Evolutionary conservation across 2,888 invertebrate species (phyloP), one percentile per base, ranked within the genome.

Genomic region (Pediacus dermestoides): DNA sequence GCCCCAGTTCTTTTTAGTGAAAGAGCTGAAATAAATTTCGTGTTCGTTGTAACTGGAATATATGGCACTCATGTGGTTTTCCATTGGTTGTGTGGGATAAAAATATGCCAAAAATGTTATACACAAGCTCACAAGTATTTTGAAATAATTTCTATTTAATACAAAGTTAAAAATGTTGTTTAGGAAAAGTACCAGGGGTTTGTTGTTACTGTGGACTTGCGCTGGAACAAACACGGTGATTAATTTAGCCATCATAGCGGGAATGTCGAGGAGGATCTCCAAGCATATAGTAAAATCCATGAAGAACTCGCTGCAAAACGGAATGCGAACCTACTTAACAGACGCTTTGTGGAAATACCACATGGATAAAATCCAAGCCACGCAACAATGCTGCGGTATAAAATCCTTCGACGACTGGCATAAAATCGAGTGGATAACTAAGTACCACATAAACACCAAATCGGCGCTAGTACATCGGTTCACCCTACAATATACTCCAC

Each of bases 351-450:
- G 79, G 77, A 80, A 79, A 55, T 65, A 63, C 12, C 66, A 74
- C 2, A 66, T 78, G 46, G 78, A 80, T 53, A 72, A 67, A 6
- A 73, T 80, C 68, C 79, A 80, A 69, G 74, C 64, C 28, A 53
- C 54, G 25, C 54, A 77, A 39, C 70, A 74, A 51, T 80, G 78
- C 52, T 80, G 78, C 49, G 79, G 78, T 7, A 73, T 74, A 1
- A 72, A 74, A 39, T 63, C 63, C 30, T 74, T 74, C 21, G 64
- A 68, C 46, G 78, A 78, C 58, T 80, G 79, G 79, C 74, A 77
- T 57, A 70, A 74, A 53, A 71, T 75, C 12, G 71, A 75, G 16
- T 79, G 79, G 79, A 69, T 80, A 43, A 75, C 72, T 46, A 71
- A 74, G 56, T 75, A 76, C 39, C 66, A 67, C 37, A 44, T 69